A percentile compares a stretch with the other conserved stretches of the same genome.
Conservation (phyloP, 2,113 vertebrate species). For the Hippoglossus stenolepis region DNA sequence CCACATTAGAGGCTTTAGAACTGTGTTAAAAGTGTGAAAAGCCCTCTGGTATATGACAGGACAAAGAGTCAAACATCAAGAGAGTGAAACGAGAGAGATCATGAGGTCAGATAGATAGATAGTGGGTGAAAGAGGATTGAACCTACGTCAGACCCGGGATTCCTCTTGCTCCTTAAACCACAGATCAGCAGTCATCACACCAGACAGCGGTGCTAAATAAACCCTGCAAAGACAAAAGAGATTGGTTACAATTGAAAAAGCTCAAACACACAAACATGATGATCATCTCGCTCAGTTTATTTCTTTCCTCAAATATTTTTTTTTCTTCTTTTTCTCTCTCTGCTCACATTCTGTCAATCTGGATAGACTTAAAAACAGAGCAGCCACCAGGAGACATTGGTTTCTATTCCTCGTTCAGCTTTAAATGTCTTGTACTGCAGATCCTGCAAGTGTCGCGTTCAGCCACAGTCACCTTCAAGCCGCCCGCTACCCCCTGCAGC, state of each 20-base stretch:
- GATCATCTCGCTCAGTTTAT: neutral
- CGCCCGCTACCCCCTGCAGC: slow-evolving; percentile 8
- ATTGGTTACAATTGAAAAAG: slow-evolving; percentile 8
- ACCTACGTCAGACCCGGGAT: slow-evolving; percentile 56
- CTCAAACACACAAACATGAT: neutral
- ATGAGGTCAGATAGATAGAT: neutral
- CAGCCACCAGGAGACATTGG: neutral
- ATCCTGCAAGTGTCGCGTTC: slow-evolving; percentile 32
- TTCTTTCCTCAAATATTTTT: too few relatives aligned
- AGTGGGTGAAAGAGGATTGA: neutral
- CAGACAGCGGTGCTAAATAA: neutral
- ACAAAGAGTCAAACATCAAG: too few relatives aligned
- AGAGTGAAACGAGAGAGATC: too few relatives aligned
- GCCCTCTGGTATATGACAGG: too few relatives aligned
- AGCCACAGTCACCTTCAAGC: slow-evolving; percentile 7
- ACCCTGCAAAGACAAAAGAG: slow-evolving; percentile 15
- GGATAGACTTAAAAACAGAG: neutral
- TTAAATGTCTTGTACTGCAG: slow-evolving; percentile 1
- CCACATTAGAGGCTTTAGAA: too few relatives aligned
- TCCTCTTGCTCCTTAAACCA: slow-evolving; percentile 20
- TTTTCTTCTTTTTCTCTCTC: neutral
- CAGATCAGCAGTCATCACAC: slow-evolving; percentile 33
- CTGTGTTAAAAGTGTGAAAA: too few relatives aligned
- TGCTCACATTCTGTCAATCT: neutral
- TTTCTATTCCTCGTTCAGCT: slow-evolving; percentile 21